Base-by-base conservation (phyloP, 2,888 invertebrate genomes). In the Anodontia alba region DNA sequence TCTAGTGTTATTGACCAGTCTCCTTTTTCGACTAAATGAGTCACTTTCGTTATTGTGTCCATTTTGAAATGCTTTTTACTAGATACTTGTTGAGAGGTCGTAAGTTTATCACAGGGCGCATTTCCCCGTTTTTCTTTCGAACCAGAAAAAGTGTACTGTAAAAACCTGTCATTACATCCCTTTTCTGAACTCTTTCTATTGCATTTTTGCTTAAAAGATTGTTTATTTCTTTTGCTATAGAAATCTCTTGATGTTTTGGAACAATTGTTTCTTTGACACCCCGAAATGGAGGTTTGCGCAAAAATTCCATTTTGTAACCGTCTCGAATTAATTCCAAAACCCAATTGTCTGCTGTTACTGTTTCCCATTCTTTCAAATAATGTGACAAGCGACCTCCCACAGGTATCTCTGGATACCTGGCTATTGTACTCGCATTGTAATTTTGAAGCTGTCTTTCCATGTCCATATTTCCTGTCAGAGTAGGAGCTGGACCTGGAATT, bases 181-280 rank as follows among this genome's bases (percentile, higher is more conserved):
- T n/a, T n/a, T 62, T n/a, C 7, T 43, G 72, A 8, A 81, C 81
- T 38, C 17, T 70, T 42, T 78, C 77, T 73, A 70, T 76, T 23
- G 81, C 81, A 73, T 74, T 36, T 76, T 81, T 83, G 75, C 66
- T 10, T 71, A 71, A 71, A 23, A 79, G 43, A 36, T 23, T 5
- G 1, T 70, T 15, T 67, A 79, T 66, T 71, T 75, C 75, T 76
- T 72, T 33, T 76, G 71, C 12, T 62, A 80, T 62, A 29, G 73
- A n/a, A 70, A 8, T 17, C 23, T 66, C 23, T 26, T 74, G 31
- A 33, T 71, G 20, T 38, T 23, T 7, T 20, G 71, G 71, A 46
- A 76, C 71, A 10, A 70, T 62, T 1, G 76, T 76, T 29, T 29
- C 38, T 49, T 74, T 78, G 15, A 78, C 36, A 1, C 78, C 78